Percentiles rank a stretch among this genome's conserved stretches.
phyloP scores from a whole-genome alignment of 2,113 vertebrate species.

The Pomatorhinus ruficollis region DNA sequence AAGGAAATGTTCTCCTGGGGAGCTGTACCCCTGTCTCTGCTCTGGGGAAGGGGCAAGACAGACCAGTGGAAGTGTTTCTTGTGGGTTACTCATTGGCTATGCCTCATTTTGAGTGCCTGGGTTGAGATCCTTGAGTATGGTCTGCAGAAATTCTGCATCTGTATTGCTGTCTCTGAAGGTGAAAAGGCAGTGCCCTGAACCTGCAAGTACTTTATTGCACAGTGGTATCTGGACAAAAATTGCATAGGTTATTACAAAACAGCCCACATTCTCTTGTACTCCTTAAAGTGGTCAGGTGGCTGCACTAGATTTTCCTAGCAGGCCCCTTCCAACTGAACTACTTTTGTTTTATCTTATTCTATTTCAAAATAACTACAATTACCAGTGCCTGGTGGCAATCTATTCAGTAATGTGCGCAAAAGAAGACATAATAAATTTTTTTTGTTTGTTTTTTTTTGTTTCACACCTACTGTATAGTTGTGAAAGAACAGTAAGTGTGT shows the following conservation, averaged over 20 bases:
- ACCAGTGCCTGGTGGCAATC: too few relatives aligned
- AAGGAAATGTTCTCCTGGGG: background rate
- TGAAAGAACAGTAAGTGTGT: background rate
- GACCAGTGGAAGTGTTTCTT: background rate
- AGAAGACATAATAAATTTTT: background rate
- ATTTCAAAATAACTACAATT: background rate
- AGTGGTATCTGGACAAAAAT: background rate
- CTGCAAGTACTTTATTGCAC: background rate
- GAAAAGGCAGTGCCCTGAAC: background rate
- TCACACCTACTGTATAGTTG: fast-evolving
- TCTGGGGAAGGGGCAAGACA: background rate
- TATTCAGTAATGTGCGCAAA: background rate
- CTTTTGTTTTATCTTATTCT: background rate
- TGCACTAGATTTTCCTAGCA: background rate
- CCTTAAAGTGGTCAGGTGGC: background rate
- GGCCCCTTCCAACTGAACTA: background rate
- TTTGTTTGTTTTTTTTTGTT: background rate
- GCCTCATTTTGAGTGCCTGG: background rate
- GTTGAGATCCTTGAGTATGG: background rate
- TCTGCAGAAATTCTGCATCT: background rate
- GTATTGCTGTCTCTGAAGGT: background rate
- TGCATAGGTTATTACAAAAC: background rate
- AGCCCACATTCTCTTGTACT: background rate
- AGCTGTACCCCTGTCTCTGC: background rate
- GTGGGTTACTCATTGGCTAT: fast-evolving